Conservation (phyloP, 2,113 vertebrate species). For the Uropsilus gracilis region DNA sequence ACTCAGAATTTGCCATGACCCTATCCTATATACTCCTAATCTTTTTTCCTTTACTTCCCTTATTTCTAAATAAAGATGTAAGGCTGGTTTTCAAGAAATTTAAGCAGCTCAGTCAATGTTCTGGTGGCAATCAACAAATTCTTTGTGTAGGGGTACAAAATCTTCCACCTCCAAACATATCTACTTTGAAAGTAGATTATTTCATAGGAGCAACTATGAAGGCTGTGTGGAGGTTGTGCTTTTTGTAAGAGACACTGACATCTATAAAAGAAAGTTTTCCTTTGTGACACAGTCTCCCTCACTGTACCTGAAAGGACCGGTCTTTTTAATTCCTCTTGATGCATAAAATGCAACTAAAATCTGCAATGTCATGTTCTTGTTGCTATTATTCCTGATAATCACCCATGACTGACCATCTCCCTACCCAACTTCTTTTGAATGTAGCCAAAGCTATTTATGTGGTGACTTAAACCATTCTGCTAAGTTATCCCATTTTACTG, state of each 20-base stretch:
- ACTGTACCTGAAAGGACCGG: neutral
- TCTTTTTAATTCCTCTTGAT: neutral
- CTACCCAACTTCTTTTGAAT: neutral
- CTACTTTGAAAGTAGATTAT: neutral
- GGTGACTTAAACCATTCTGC: neutral
- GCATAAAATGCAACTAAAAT: neutral
- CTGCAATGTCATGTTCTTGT: neutral
- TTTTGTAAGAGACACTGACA: neutral
- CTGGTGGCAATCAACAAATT: neutral
- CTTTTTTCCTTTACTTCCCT: neutral
- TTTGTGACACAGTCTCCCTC: neutral
- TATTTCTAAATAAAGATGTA: too few relatives aligned
- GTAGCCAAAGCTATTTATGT: neutral
- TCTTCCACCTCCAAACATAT: neutral
- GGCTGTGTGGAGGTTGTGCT: neutral
- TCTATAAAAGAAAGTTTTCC: neutral
- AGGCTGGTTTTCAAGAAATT: slow-evolving; percentile 39
- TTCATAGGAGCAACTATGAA: neutral
- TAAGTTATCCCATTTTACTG: neutral
- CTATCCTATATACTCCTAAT: neutral
- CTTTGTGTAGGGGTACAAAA: neutral
- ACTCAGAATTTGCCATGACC: neutral
- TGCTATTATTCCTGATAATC: neutral
- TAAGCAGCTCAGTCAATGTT: neutral
- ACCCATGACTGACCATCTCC: neutral